Evolutionary conservation across 2,113 vertebrate genomes (phyloP).

Genomic region (Speoplatyrhinus poulsoni): DNA sequence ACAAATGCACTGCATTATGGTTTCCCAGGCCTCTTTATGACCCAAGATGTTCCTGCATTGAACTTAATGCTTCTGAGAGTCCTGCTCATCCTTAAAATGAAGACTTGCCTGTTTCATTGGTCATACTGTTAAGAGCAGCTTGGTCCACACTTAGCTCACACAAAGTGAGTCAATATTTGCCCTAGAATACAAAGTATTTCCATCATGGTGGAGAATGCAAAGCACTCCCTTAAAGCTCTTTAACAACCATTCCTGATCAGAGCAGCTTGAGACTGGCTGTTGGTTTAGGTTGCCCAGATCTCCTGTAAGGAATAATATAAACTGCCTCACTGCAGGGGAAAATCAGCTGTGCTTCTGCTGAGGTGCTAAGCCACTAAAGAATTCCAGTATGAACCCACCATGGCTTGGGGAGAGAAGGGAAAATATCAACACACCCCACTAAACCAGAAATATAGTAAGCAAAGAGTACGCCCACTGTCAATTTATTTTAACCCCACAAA

Average conservation of each 20-base stretch:
- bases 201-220: constrained; percentile 54
- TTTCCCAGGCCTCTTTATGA: constrained; percentile 23
- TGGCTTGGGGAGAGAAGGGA: constrained; percentile 27
- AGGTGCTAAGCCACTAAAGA: constrained; percentile 71
- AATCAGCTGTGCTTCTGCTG: constrained; percentile 46
- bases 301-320: constrained; percentile 68
- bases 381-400: constrained; percentile 63
- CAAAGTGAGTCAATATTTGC: constrained; percentile 64
- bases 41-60: neutral
- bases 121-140: constrained; percentile 33
- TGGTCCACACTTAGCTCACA: constrained; percentile 44
- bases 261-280: constrained; percentile 58
- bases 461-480: too few species aligned
- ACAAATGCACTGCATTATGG: constrained; percentile 48
- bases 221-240: constrained; percentile 61
- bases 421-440: neutral
- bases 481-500: neutral
- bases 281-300: constrained; percentile 63
- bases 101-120: constrained; percentile 35
- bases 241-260: constrained; percentile 65
- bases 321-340: constrained; percentile 44
- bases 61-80: constrained; percentile 33
- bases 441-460: neutral
- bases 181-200: constrained; percentile 42
- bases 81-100: constrained; percentile 46